These are phyloP conservation scores for Dichetophora obliterata DNA, from an alignment of 2,888 invertebrate genomes.

Conservation along the genomic window DNA sequence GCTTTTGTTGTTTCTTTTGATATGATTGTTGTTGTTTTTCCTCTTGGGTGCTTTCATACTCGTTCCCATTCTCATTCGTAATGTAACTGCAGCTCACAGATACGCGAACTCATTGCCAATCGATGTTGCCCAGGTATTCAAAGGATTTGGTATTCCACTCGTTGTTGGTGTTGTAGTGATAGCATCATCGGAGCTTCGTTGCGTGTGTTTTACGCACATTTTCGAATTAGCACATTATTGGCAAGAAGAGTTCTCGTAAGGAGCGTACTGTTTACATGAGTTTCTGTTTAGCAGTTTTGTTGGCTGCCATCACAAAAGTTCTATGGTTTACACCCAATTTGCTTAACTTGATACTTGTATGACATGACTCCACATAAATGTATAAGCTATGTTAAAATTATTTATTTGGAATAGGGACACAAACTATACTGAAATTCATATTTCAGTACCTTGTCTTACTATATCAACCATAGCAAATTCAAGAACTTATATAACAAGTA, in stretches of 20 bases:
- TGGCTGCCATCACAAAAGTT: neutral
- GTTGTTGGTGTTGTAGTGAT: neutral
- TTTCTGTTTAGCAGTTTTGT: constrained; percentile 36
- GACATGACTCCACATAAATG: too few relatives aligned
- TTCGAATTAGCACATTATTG: constrained; percentile 47
- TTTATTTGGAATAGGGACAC: too few relatives aligned
- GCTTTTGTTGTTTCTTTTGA: neutral
- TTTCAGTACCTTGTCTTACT: too few relatives aligned
- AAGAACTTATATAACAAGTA: too few relatives aligned
- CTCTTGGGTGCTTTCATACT: neutral
- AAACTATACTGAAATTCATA: too few relatives aligned
- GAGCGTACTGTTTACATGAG: too few relatives aligned
- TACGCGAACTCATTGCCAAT: constrained; percentile 6
- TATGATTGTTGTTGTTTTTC: neutral
- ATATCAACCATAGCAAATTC: too few relatives aligned
- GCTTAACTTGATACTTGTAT: too few relatives aligned
- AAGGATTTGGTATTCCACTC: constrained; percentile 12
- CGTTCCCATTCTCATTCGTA: neutral
- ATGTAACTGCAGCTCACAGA: constrained; percentile 16
- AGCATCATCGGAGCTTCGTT: neutral
- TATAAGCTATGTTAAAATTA: too few relatives aligned
- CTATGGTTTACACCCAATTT: too few relatives aligned
- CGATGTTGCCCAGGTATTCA: neutral
- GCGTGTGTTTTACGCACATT: constrained; percentile 45
- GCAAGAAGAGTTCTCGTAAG: too few relatives aligned